Evolutionary conservation across 2,888 invertebrate species (phyloP), one percentile per base, ranked within the genome.

Genomic region (Anthoptus insignis): DNA sequence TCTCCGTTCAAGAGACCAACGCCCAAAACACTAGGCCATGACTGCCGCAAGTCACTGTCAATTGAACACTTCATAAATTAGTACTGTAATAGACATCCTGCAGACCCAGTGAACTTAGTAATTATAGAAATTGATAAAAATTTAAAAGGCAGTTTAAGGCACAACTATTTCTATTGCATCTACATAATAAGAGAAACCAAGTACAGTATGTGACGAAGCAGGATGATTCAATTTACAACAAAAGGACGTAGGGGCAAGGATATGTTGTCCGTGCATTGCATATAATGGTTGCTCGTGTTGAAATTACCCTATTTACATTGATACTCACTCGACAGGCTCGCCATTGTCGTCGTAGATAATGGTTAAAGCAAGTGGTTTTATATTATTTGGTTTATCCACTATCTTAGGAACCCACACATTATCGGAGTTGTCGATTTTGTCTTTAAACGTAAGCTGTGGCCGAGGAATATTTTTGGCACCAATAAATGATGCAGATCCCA

Each of bases 391-490:
- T 83, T 99, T 99, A 27, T 97, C 96, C 54, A 94, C 96, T 54
- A 99, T 95, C 75, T 95, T 94, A 0, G 99, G 99, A 56, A 96
- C 93, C 95, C 99, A 99, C 0, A 98, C 95, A 58, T 89, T 94
- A 5, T 94, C 87, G 3, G 96, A 95, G 81, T 99, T 99, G 81
- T 99, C 97, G 29, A 99, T 95, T 72, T 96, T 95, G 72, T 97
- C 97, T 79, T 96, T 96, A 81, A 99, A 99, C 71, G 94, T 94
- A 16, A 97, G 87, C 85, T 99, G 99, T 0, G 99, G 99, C 59
- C 98, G 94, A 19, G 95, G 93, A 65, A 97, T 94, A 83, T 97
- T 96, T 81, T 96, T 96, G 0, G 95, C 96, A 0, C 96, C 95
- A 45, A 97, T 88, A 11, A 97, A 86, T 64, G 93, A 93, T 27